Evolutionary conservation across 1,140 invertebrate species (phyloP), one percentile per base, ranked within the genome.

Genomic region (Rhizoglyphus robini): DNA sequence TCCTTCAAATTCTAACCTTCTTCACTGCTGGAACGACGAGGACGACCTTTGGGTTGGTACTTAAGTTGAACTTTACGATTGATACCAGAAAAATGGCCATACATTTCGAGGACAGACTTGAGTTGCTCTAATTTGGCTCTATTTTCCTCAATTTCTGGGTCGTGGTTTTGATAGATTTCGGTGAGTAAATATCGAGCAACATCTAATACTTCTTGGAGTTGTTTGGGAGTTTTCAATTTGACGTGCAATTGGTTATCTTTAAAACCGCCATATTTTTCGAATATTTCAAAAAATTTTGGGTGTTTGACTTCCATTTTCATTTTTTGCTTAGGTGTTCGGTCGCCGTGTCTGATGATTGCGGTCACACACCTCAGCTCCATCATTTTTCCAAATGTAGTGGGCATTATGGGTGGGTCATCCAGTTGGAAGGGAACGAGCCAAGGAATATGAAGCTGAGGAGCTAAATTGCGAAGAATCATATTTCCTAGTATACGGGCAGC

Each of bases 271-370:
- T 98, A 96, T 73, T 97, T 97, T 72, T 93, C 86, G 78, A 98
- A 99, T 70, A 99, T 88, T 74, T 96, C 90, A 78, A 99, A 99
- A 78, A 99, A 98, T 87, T 94, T 95, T 31, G 86, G 89, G 83
- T 99, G 92, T 65, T 93, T 83, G n/a, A 99, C 95, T 82, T 98
- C 94, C 71, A 99, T 93, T 79, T 99, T 99, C 95, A 99, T 99
- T 79, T 99, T 99, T 77, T 99, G 96, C 77, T 99, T 99, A 0
- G 96, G 96, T 13, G 96, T 99, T 71, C 96, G 80, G 76, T 99
- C 96, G 0, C 96, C 96, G 74, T 99, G 96, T 69, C 96, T 78
- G 61, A 99, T 98, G 0, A 99, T 89, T n/a, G 88, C 95, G 30
- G 97, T 90, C 0, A 98, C 95, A 77, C 94, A 98, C 30, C 96